These are phyloP conservation scores for Zeus faber DNA, from an alignment of 2,113 vertebrate species.

Conservation along the genomic window DNA sequence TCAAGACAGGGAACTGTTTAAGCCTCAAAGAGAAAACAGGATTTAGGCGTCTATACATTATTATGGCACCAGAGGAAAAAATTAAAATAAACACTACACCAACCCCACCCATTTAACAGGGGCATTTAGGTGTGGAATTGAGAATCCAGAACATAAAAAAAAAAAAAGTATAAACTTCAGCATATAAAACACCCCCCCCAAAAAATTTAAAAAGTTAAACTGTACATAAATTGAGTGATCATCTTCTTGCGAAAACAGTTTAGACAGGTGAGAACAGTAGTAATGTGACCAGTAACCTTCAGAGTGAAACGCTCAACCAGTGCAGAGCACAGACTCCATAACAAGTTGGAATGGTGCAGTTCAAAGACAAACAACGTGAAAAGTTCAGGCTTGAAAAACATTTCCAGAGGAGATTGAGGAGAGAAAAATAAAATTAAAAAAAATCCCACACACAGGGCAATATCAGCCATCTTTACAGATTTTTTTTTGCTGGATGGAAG, in stretches of 20 bases:
- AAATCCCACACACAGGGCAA: slow-evolving; percentile 20
- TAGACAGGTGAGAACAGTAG: slow-evolving; percentile 33
- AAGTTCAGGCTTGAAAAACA: neutral
- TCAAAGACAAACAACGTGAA: slow-evolving; percentile 12
- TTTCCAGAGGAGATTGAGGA: too few species aligned
- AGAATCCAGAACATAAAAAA: slow-evolving; percentile 40
- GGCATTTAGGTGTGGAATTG: slow-evolving; percentile 12
- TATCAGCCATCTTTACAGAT: slow-evolving; percentile 12
- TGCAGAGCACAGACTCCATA: slow-evolving; percentile 49
- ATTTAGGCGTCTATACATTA: too few species aligned
- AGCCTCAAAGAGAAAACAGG: neutral
- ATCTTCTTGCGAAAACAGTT: slow-evolving; percentile 28
- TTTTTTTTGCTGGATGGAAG: slow-evolving; percentile 54
- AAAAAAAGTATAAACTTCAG: slow-evolving; percentile 12
- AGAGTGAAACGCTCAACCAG: slow-evolving; percentile 57
- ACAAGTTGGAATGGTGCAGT: slow-evolving; percentile 41
- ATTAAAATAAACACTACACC: neutral
- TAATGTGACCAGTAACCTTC: slow-evolving; percentile 33
- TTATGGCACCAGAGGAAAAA: neutral
- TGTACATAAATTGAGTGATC: slow-evolving; percentile 21
- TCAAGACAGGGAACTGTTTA: neutral
- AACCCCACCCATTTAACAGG: slow-evolving; percentile 1
- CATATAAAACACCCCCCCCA: slow-evolving; percentile 38
- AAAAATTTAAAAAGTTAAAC: too few species aligned
- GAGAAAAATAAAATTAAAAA: too few species aligned